Evolutionary conservation across 2,797 vertebrate species (phyloP), one percentile per base, ranked within the genome.

Genomic region (Lophius americanus): DNA sequence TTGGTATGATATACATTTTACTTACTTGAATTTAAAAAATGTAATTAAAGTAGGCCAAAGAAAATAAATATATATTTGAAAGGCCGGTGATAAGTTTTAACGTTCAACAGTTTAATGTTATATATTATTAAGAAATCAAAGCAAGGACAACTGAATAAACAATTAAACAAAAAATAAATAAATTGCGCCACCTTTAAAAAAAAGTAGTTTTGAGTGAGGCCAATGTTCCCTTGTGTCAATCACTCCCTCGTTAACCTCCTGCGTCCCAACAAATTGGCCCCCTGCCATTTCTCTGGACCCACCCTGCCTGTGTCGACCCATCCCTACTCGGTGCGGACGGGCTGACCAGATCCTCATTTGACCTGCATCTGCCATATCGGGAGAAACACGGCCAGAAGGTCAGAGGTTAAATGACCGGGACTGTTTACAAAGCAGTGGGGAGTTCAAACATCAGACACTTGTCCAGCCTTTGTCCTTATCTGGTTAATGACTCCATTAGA

Each of bases 361-460:
- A 89, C 83, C 87, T 76, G 68, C 83, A 79, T 84, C 70, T 79
- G 63, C 85, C 78, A 83, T 88, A 88, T 88, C 84, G 87, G 83
- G 63, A 65, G 63, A 52, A 68, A 84, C 82, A 88, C 68, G 78
- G 75, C 38, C 6, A 3, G 14, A 5, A 69, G 91, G 92, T 92
- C 85, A 87, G 49, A 85, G 91, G 91, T 90, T 93, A 92, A 94
- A 89, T 92, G 90, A 91, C 86, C 89, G 86, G 86, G 88, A 85
- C 79, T 90, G 83, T 92, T 93, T 88, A 93, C 83, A 88, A 81
- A 83, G 75, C 54, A 12, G 76, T 73, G 74, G 77, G 68, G 70
- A 79, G 80, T 82, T 85, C 51, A 86, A 76, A 82, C 59, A 82
- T 68, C 33, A 61, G 57, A 73, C 42, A 49, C 62, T 63, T 77